These are phyloP conservation scores for Alloplasta piceator DNA, from an alignment of 2,888 invertebrate species.

Conservation along the genomic window DNA sequence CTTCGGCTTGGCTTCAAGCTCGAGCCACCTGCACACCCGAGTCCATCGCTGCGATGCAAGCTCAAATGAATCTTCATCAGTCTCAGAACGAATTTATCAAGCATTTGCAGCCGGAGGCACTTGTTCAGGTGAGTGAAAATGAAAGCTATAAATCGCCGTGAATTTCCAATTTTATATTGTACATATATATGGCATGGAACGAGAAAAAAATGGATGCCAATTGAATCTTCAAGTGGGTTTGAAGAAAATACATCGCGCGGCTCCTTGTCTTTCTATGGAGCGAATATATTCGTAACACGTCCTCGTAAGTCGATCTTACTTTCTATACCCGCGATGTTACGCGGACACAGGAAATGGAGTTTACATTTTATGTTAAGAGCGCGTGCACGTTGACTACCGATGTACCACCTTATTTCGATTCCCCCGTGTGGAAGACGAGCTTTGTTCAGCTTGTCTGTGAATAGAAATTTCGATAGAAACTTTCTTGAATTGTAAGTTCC, in stretches of 20 bases:
- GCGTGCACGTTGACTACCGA: slow-evolving; percentile 18
- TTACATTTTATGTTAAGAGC: slow-evolving; percentile 21
- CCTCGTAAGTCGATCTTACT: slow-evolving; percentile 73
- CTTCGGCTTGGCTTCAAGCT: slow-evolving; percentile 93
- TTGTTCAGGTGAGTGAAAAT: slow-evolving; percentile 87
- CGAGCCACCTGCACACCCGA: slow-evolving; percentile 88
- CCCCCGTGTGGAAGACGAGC: not conserved
- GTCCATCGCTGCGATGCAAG: slow-evolving; percentile 80
- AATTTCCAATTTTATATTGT: slow-evolving; percentile 1
- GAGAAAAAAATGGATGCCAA: slow-evolving; percentile 2
- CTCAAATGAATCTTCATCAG: slow-evolving; percentile 84
- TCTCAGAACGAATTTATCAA: slow-evolving; percentile 87
- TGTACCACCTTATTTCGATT: not conserved
- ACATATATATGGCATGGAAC: not conserved
- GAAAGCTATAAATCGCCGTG: not conserved
- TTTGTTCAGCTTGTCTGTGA: no score
- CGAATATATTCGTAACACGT: slow-evolving; percentile 49
- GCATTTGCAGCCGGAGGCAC: slow-evolving; percentile 86
- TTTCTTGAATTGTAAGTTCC: no score
- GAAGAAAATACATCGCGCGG: not conserved
- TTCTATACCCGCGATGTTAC: slow-evolving; percentile 71
- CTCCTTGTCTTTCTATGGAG: slow-evolving; percentile 18
- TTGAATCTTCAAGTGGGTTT: slow-evolving; percentile 36
- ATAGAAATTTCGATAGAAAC: no score
- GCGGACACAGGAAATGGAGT: slow-evolving; percentile 70